Conservation (phyloP, 2,113 vertebrate genomes). For the Pomatorhinus ruficollis region DNA sequence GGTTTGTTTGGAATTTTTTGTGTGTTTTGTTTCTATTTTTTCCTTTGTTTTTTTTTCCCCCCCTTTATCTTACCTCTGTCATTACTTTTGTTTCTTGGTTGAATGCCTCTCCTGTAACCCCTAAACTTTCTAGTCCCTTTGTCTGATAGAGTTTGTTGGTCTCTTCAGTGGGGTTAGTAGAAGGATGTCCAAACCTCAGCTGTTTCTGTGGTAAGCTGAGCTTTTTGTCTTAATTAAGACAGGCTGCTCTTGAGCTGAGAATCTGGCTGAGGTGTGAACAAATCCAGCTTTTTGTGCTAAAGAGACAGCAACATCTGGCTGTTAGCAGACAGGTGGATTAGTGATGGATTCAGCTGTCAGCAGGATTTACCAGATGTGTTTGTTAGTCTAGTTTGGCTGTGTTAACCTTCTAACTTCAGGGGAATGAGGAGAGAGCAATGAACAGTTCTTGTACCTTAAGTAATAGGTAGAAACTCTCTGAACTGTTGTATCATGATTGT, state of each 20-base stretch:
- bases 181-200: not conserved
- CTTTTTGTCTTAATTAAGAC: not conserved
- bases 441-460: not conserved
- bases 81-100: not conserved
- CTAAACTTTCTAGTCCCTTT: not conserved
- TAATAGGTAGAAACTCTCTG: not conserved
- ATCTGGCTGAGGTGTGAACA: not conserved
- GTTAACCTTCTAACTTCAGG: not conserved
- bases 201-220: not conserved
- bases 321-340: not conserved
- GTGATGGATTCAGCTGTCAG: constrained; percentile 20
- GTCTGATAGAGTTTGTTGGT: not conserved
- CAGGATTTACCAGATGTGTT: not conserved
- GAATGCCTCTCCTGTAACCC: not conserved
- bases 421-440: not conserved
- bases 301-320: not conserved
- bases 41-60: not conserved
- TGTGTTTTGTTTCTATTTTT: not conserved
- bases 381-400: not conserved
- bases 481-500: not conserved
- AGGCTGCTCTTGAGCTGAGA: not conserved
- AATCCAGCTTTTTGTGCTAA: not conserved
- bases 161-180: not conserved
- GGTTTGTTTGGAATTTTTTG: not conserved
- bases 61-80: not conserved